A percentile compares a stretch with the other conserved stretches of the same genome.
Evolutionary conservation across 2,797 vertebrate species (phyloP).

Genomic region (Siniperca obscura): DNA sequence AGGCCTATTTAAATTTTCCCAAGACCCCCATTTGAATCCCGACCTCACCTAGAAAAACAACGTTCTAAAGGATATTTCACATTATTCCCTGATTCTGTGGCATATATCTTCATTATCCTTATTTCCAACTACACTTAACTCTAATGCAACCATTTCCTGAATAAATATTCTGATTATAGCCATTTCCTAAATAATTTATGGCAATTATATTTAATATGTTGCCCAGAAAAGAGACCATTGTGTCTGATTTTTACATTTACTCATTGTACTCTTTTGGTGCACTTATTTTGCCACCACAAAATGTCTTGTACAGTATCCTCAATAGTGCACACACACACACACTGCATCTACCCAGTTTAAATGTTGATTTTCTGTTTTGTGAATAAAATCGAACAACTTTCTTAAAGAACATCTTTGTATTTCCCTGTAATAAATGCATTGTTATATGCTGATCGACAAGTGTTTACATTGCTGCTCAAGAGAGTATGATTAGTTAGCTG

Average conservation of each 20-base stretch:
- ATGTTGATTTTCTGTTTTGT: slow-evolving; percentile 28
- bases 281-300: slow-evolving; percentile 34
- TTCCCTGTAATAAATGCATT: slow-evolving; percentile 58
- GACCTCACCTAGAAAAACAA: slow-evolving; percentile 61
- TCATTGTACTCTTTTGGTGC: slow-evolving; percentile 37
- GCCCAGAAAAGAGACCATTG: slow-evolving; percentile 63
- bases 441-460: slow-evolving; percentile 36
- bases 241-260: slow-evolving; percentile 62
- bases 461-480: slow-evolving; percentile 55
- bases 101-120: slow-evolving; percentile 74
- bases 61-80: slow-evolving; percentile 59
- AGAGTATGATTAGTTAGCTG: slow-evolving; percentile 59
- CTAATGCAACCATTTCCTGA: slow-evolving; percentile 68
- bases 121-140: slow-evolving; percentile 65
- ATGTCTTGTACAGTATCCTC: not conserved
- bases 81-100: slow-evolving; percentile 64
- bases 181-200: slow-evolving; percentile 74
- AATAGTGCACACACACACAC: not conserved
- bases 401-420: slow-evolving; percentile 45
- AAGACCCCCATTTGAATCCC: slow-evolving; percentile 61
- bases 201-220: slow-evolving; percentile 71
- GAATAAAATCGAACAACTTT: slow-evolving; percentile 36
- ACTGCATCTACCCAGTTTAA: not conserved
- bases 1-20: slow-evolving; percentile 59
- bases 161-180: slow-evolving; percentile 75